Percentiles rank a stretch among this genome's conserved stretches.
These are phyloP conservation scores for Plebejus anna DNA, from an alignment of 2,888 invertebrate species.

Conservation along the genomic window DNA sequence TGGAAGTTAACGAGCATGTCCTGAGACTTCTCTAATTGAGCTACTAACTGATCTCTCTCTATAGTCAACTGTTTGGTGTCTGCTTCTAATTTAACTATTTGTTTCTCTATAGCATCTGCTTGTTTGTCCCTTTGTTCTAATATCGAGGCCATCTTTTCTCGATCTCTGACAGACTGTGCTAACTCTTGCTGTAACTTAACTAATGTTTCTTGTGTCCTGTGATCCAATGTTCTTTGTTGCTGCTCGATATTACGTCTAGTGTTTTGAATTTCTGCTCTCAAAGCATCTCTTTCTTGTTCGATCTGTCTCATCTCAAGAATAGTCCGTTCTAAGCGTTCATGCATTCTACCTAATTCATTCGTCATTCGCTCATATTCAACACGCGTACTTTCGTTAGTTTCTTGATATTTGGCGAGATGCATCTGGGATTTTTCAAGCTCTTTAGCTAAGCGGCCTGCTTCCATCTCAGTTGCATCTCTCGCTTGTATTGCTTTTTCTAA, in stretches of 20 bases:
- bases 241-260: constrained; percentile 82
- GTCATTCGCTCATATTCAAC: constrained; percentile 93
- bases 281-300: constrained; percentile 86
- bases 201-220: constrained; percentile 85
- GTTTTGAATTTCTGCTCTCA: constrained; percentile 85
- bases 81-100: constrained; percentile 90
- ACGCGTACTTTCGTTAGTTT: constrained; percentile 89
- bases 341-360: constrained; percentile 88
- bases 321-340: constrained; percentile 88
- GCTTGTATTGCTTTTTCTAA: constrained; percentile 91
- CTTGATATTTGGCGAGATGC: constrained; percentile 90
- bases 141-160: constrained; percentile 88
- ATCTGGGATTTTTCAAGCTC: constrained; percentile 92
- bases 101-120: constrained; percentile 90
- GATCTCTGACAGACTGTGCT: constrained; percentile 84
- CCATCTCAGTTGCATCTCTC: constrained; percentile 90
- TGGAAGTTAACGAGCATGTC: constrained; percentile 96
- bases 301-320: constrained; percentile 84
- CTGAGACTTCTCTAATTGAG: constrained; percentile 94
- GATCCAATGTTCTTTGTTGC: constrained; percentile 82
- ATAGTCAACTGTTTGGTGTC: constrained; percentile 92
- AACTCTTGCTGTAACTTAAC: constrained; percentile 87
- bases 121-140: constrained; percentile 89
- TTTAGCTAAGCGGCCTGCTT: constrained; percentile 90
- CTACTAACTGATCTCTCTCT: constrained; percentile 92